These are phyloP conservation scores for Danio choprae DNA, from an alignment of 2,797 vertebrate genomes.

Conservation along the genomic window DNA sequence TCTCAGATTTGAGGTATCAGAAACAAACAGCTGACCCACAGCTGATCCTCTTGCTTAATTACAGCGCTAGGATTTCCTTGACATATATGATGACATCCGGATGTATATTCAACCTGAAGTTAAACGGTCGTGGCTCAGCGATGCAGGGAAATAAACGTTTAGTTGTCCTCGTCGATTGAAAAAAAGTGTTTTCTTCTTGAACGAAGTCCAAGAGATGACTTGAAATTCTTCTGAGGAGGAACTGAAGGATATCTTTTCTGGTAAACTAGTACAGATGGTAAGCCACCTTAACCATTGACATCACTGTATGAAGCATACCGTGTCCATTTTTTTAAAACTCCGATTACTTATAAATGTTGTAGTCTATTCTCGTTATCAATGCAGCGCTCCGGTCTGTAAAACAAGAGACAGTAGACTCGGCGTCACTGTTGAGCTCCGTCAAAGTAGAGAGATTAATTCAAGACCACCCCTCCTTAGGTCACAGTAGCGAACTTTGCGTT, in stretches of 20 bases:
- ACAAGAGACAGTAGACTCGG: neutral
- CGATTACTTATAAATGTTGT: neutral
- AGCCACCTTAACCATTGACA: neutral
- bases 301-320: neutral
- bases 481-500: conserved; percentile 2
- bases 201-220: conserved; percentile 4
- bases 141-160: conserved; percentile 12
- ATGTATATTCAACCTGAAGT: conserved; percentile 30
- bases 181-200: neutral
- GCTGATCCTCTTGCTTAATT: conserved; percentile 3
- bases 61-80: neutral
- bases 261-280: neutral
- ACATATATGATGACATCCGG: conserved; percentile 2
- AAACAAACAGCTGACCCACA: neutral
- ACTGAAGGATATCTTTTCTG: neutral
- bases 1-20: neutral
- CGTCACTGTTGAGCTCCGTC: conserved; percentile 20
- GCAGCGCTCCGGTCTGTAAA: conserved; percentile 1
- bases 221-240: conserved; percentile 3
- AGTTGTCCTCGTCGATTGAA: neutral
- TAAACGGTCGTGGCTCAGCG: conserved; percentile 13
- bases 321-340: neutral
- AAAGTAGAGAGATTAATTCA: neutral
- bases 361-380: neutral
- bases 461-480: neutral